phyloP scores from a whole-genome alignment of 2,113 vertebrate genomes.

The Salvelinus alpinus region DNA sequence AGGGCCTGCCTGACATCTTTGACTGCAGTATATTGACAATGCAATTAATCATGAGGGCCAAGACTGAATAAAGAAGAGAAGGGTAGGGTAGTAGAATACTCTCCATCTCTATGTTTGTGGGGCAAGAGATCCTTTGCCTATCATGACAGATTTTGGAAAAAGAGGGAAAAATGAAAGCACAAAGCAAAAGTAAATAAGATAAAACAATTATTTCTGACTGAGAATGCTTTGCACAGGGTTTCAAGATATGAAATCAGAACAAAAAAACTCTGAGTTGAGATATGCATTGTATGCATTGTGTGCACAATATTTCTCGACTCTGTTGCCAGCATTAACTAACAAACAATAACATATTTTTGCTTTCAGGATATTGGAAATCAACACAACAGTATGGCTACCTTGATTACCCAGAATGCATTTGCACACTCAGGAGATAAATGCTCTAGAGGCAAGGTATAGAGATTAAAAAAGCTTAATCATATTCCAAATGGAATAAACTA shows the following conservation, averaged over 20 bases:
- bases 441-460: no score
- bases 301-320: neutral
- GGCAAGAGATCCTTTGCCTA: neutral
- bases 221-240: neutral
- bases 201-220: neutral
- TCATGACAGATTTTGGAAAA: no score
- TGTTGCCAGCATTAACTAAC: neutral
- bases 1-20: constrained; percentile 51
- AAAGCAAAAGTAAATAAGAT: neutral
- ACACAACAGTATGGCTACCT: no score
- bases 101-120: neutral
- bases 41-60: constrained; percentile 58
- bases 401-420: no score
- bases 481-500: no score
- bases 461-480: no score
- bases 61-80: constrained; percentile 22
- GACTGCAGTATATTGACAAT: constrained; percentile 50
- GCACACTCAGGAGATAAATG: no score
- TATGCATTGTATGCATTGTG: no score
- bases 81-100: neutral
- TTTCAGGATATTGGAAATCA: no score
- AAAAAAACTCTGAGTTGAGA: no score
- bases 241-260: no score
- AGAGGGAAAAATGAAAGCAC: neutral
- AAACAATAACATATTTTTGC: no score